These are phyloP conservation scores for Anoplolepis gracilipes DNA, from an alignment of 1,140 invertebrate species.

Conservation along the genomic window DNA sequence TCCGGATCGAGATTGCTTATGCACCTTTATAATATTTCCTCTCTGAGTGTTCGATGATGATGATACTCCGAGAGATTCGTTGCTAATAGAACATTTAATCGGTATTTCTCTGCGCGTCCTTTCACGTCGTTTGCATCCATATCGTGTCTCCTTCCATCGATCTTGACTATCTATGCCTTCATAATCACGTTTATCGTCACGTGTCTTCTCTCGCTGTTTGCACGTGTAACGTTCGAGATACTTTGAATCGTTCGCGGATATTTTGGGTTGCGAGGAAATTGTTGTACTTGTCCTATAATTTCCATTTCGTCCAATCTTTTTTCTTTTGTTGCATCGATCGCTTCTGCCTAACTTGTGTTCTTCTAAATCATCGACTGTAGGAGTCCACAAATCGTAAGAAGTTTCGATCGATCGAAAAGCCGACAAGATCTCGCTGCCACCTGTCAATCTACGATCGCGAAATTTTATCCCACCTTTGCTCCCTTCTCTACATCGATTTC, in stretches of 20 bases:
- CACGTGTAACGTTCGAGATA: background rate
- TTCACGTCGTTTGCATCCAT: no score
- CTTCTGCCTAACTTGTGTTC: background rate
- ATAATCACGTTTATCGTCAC: background rate
- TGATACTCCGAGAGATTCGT: background rate
- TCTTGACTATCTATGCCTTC: background rate
- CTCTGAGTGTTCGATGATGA: background rate
- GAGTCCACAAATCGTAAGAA: conserved; percentile 16
- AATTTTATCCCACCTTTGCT: background rate
- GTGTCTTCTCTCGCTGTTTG: background rate
- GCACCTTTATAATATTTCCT: background rate
- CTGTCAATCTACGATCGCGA: background rate
- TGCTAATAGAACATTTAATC: background rate
- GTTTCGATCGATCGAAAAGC: background rate
- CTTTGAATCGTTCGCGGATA: background rate
- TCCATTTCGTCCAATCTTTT: background rate
- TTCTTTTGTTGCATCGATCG: background rate
- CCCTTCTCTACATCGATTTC: background rate
- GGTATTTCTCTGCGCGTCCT: background rate
- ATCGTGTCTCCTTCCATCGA: background rate
- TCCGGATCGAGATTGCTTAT: background rate
- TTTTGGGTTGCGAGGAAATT: background rate
- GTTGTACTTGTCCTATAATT: background rate
- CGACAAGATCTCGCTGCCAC: background rate
- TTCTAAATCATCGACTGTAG: background rate